These are phyloP conservation scores for Odontamblyopus rebecca DNA, from an alignment of 2,797 vertebrate genomes.

Conservation along the genomic window DNA sequence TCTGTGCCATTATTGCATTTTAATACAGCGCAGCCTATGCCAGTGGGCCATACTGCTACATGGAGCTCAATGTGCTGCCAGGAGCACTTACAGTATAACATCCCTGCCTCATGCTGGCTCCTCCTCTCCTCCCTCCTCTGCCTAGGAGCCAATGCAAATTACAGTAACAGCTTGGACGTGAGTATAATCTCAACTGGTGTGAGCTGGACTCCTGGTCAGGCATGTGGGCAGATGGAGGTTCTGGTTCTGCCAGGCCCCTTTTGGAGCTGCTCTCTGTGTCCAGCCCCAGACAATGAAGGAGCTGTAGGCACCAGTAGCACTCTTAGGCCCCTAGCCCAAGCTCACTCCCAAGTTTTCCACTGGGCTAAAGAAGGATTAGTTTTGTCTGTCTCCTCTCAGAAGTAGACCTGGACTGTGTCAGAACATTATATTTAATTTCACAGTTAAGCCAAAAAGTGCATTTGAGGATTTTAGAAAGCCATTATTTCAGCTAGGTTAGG, in stretches of 20 bases:
- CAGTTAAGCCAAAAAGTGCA: constrained; percentile 7
- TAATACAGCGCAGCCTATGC: constrained; percentile 55
- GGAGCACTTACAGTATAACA: constrained; percentile 61
- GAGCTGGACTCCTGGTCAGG: constrained; percentile 67
- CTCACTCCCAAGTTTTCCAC: constrained; percentile 36
- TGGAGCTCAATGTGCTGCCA: constrained; percentile 69
- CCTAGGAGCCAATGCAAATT: constrained; percentile 77
- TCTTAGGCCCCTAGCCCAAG: constrained; percentile 54
- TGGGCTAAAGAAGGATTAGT: constrained; percentile 37
- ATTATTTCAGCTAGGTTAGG: constrained; percentile 2
- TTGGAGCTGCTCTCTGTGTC: constrained; percentile 66
- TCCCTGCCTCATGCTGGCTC: constrained; percentile 70
- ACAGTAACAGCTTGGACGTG: constrained; percentile 80
- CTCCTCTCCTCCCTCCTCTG: constrained; percentile 64
- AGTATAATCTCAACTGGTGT: constrained; percentile 73
- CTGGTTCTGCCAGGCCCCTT: constrained; percentile 69
- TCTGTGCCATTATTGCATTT: constrained; percentile 58
- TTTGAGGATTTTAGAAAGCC: not conserved
- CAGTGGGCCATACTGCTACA: constrained; percentile 59
- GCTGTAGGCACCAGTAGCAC: constrained; percentile 57
- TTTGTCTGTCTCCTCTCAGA: constrained; percentile 11
- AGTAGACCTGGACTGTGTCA: not conserved
- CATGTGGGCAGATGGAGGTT: constrained; percentile 70
- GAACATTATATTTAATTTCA: not conserved
- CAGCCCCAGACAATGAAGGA: constrained; percentile 66